Conservation (phyloP, 2,888 invertebrate species). For the Alloplasta piceator region DNA sequence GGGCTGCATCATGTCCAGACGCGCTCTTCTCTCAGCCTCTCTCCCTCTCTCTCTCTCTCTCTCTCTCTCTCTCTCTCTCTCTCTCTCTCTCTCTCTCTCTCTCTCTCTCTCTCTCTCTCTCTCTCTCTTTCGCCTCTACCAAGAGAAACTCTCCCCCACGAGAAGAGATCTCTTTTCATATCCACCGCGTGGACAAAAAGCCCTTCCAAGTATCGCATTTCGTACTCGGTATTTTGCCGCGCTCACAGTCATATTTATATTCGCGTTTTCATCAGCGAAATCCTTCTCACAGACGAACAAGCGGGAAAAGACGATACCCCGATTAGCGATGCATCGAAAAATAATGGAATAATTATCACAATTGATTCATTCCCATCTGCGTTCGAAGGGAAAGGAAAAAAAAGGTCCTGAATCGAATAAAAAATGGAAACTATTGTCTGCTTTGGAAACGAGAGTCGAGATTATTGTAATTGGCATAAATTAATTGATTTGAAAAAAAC, state of each 20-base stretch:
- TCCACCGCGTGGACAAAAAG: constrained; percentile 54
- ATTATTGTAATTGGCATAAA: background rate
- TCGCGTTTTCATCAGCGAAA: constrained; percentile 18
- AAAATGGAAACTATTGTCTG: background rate
- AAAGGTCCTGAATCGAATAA: background rate
- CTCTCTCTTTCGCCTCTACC: constrained; percentile 11
- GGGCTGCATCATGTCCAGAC: constrained; percentile 46
- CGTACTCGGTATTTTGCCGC: constrained; percentile 43
- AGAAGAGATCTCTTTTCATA: constrained; percentile 43
- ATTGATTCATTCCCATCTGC: background rate
- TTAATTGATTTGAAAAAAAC: background rate
- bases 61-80: too few species aligned
- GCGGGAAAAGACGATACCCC: constrained; percentile 37
- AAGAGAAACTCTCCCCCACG: background rate
- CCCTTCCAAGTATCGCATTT: constrained; percentile 52
- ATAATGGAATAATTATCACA: constrained; percentile 12
- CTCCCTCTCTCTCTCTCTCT: too few species aligned
- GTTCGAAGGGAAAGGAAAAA: background rate
- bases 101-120: constrained; percentile 26
- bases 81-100: too few species aligned
- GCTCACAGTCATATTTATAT: constrained; percentile 8
- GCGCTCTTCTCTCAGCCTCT: constrained; percentile 23
- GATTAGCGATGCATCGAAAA: constrained; percentile 3
- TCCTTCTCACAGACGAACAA: constrained; percentile 26
- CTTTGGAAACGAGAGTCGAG: too few species aligned